Evolutionary conservation across 1,140 invertebrate genomes (phyloP).

Genomic region (Solen grandis): DNA sequence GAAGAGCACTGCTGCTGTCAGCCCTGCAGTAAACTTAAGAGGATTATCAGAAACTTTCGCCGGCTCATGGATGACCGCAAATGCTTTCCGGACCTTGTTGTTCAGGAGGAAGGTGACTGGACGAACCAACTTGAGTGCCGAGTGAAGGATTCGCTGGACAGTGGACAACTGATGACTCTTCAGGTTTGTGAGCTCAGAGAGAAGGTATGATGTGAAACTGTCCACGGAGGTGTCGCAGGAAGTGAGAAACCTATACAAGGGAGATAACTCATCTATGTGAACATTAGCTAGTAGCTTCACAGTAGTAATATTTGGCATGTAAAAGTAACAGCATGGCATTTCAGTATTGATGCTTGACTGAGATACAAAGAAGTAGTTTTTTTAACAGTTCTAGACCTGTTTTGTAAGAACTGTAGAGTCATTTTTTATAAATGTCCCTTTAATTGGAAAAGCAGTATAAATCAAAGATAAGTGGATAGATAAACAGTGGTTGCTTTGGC

Average conservation of each 20-base stretch:
- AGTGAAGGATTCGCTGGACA: slow-evolving; percentile 89
- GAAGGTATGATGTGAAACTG: slow-evolving; percentile 89
- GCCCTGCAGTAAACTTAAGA: slow-evolving; percentile 95
- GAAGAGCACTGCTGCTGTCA: slow-evolving; percentile 91
- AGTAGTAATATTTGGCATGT: too few species aligned
- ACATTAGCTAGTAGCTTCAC: too few species aligned
- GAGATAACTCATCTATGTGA: background rate
- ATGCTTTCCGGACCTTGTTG: slow-evolving; percentile 82
- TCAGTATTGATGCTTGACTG: too few species aligned
- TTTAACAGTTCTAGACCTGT: too few species aligned
- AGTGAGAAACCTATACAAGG: slow-evolving; percentile 77
- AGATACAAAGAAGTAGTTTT: too few species aligned
- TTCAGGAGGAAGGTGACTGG: slow-evolving; percentile 63
- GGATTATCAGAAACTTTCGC: slow-evolving; percentile 90
- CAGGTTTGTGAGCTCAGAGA: slow-evolving; percentile 88
- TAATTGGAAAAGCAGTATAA: too few species aligned
- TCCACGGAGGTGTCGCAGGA: slow-evolving; percentile 85
- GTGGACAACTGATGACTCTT: slow-evolving; percentile 92
- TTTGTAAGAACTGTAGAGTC: too few species aligned
- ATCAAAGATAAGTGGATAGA: too few species aligned
- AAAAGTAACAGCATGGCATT: too few species aligned
- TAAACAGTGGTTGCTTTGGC: too few species aligned
- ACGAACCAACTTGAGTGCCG: slow-evolving; percentile 84
- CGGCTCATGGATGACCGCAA: slow-evolving; percentile 92
- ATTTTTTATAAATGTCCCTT: too few species aligned